phyloP scores from a whole-genome alignment of 1,140 invertebrate genomes.

The Leptinotarsa lineolata region DNA sequence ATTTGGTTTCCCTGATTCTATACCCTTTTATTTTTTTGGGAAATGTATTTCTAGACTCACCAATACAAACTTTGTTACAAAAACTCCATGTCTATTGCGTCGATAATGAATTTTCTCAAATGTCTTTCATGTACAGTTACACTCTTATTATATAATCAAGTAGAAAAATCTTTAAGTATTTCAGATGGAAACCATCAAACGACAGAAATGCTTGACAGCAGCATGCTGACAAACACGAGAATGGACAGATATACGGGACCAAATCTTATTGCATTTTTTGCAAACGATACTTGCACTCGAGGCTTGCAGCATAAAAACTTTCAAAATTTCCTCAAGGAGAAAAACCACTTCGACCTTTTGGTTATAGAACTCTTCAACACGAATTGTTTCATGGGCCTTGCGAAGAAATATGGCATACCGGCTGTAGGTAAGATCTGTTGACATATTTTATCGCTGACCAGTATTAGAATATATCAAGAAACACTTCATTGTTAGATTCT shows the following conservation, averaged over 20 bases:
- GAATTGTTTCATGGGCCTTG: slow-evolving; percentile 69
- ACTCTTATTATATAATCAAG: too few species aligned
- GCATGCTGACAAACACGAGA: background rate
- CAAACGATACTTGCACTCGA: slow-evolving; percentile 28
- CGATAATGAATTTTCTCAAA: too few species aligned
- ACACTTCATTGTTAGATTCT: too few species aligned
- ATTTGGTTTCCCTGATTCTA: too few species aligned
- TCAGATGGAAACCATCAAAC: background rate
- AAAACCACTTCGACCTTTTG: slow-evolving; percentile 64
- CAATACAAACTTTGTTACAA: too few species aligned
- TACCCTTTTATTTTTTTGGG: too few species aligned
- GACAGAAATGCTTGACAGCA: background rate
- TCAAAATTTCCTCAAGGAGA: slow-evolving; percentile 47
- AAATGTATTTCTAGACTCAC: too few species aligned
- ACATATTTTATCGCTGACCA: too few species aligned
- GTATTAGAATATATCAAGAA: too few species aligned
- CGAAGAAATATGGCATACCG: slow-evolving; percentile 65
- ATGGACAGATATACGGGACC: slow-evolving; percentile 9
- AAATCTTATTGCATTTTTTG: slow-evolving; percentile 26
- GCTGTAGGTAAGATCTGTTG: slow-evolving; percentile 57
- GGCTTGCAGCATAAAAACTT: slow-evolving; percentile 32
- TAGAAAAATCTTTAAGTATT: background rate
- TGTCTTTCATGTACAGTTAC: too few species aligned
- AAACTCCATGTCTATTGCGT: too few species aligned
- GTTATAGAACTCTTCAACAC: slow-evolving; percentile 71